A percentile compares a stretch with the other conserved stretches of the same genome.
phyloP scores from a whole-genome alignment of 2,888 invertebrate genomes.

The Andrena dorsata region DNA sequence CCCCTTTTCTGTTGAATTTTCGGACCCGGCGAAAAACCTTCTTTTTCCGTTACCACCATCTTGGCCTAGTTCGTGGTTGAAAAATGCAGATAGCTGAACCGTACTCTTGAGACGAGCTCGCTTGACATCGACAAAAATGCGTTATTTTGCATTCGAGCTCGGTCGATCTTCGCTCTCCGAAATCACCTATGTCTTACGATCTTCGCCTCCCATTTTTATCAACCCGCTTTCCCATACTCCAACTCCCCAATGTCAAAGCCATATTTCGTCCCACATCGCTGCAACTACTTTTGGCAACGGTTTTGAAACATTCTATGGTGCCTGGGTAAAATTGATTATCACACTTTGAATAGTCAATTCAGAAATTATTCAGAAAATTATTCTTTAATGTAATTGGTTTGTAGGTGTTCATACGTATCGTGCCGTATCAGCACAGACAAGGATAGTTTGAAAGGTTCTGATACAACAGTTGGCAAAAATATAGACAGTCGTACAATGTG shows the following conservation, averaged over 20 bases:
- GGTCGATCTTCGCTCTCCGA: neutral
- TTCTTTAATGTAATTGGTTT: too few relatives aligned
- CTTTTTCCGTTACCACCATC: neutral
- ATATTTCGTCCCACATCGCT: slow-evolving; percentile 10
- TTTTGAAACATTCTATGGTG: too few relatives aligned
- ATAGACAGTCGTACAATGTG: too few relatives aligned
- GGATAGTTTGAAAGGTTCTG: too few relatives aligned
- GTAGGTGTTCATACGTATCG: too few relatives aligned
- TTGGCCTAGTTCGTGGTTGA: slow-evolving; percentile 35
- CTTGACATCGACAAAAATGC: slow-evolving; percentile 5
- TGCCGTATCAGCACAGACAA: too few relatives aligned
- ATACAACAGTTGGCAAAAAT: too few relatives aligned
- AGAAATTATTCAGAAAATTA: too few relatives aligned
- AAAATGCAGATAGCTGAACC: slow-evolving; percentile 30
- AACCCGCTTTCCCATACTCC: neutral
- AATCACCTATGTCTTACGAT: slow-evolving; percentile 1
- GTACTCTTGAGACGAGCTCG: slow-evolving; percentile 24
- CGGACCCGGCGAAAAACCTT: neutral
- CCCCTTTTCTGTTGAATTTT: neutral
- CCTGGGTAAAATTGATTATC: too few relatives aligned
- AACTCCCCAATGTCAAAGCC: neutral
- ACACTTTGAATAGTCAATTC: too few relatives aligned
- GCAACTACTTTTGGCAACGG: too few relatives aligned
- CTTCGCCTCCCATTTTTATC: neutral
- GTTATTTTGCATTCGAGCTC: slow-evolving; percentile 4